Evolutionary conservation across 2,113 vertebrate species (phyloP).

Genomic region (Boulengeromyrus knoepffleri): DNA sequence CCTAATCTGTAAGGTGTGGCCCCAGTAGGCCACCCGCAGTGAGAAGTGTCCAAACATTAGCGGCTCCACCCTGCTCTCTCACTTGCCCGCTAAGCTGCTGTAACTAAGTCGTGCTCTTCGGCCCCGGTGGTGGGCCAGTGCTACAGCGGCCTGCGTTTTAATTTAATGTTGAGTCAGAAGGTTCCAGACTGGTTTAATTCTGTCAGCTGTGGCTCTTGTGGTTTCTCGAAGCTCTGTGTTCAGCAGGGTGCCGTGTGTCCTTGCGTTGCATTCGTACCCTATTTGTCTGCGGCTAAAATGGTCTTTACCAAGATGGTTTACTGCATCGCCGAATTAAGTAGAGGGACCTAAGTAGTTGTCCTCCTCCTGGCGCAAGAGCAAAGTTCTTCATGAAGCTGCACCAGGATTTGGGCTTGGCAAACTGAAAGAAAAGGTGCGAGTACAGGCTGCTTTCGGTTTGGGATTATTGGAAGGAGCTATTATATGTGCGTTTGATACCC

Average conservation of each 20-base stretch:
- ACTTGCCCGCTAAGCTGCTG: neutral
- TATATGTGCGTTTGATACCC: neutral
- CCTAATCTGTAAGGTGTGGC: neutral
- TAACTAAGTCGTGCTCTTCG: neutral
- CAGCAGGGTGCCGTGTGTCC: neutral
- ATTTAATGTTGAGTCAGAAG: neutral
- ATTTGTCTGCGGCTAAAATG: neutral
- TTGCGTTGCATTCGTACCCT: neutral
- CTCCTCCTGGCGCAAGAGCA: neutral
- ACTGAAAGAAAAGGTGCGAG: neutral
- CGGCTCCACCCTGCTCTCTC: neutral
- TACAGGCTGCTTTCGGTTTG: neutral
- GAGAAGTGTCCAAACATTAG: neutral
- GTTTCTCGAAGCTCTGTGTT: neutral
- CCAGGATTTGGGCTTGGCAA: neutral
- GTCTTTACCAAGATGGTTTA: neutral
- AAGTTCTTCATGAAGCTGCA: neutral
- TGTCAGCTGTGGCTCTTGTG: neutral
- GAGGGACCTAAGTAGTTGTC: neutral
- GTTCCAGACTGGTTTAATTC: neutral
- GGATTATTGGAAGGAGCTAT: neutral
- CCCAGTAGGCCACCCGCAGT: neutral
- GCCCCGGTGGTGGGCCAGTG: neutral
- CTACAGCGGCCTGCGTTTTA: neutral
- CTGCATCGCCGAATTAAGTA: neutral